Conservation (phyloP, 2,113 vertebrate species). For the Oenanthe oenanthe region DNA sequence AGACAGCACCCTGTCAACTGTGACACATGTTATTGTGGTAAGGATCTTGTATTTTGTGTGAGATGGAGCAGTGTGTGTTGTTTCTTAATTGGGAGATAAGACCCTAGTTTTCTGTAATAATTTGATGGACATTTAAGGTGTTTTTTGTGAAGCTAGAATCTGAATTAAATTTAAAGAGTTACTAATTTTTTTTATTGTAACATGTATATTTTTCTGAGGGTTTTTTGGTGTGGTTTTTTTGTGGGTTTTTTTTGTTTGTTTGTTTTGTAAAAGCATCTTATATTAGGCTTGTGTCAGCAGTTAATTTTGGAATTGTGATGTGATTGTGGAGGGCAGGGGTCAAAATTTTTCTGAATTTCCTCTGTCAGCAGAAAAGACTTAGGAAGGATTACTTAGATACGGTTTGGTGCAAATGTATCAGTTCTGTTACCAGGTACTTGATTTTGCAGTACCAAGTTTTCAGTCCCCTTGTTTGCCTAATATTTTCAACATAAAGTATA, state of each 20-base stretch:
- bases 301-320: background rate
- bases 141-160: background rate
- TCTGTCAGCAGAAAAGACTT: background rate
- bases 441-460: background rate
- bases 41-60: conserved; percentile 52
- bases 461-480: background rate
- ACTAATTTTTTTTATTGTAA: background rate
- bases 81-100: background rate
- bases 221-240: no score
- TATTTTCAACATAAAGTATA: background rate
- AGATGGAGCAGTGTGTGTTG: background rate
- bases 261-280: background rate
- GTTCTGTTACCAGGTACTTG: background rate
- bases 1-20: conserved; percentile 82
- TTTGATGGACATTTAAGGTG: background rate
- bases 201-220: background rate
- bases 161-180: background rate
- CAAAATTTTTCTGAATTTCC: background rate
- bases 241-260: background rate
- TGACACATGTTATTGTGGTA: conserved; percentile 97
- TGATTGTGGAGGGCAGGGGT: background rate
- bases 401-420: background rate
- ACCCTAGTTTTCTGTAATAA: background rate
- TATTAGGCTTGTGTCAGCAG: background rate
- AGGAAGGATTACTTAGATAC: fast-evolving